These are phyloP conservation scores for Alectoris magna DNA, from an alignment of 2,797 vertebrate genomes.

Conservation along the genomic window DNA sequence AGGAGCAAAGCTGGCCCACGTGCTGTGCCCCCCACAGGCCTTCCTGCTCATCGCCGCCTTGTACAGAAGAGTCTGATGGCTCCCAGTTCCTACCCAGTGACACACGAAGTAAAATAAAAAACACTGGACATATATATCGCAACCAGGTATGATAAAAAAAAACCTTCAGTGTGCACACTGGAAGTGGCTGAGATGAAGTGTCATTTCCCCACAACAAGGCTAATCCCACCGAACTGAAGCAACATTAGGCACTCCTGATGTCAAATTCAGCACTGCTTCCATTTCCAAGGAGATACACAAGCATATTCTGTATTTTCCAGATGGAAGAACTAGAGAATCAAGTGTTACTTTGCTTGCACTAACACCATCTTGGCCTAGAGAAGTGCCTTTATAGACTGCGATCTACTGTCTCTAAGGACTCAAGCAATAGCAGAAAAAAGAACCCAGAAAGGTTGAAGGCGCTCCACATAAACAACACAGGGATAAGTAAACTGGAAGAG, in stretches of 20 bases:
- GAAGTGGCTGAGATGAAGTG: neutral
- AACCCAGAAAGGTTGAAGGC: neutral
- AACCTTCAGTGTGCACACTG: neutral
- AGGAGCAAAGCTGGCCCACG: neutral
- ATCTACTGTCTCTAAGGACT: neutral
- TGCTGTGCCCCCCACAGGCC: neutral
- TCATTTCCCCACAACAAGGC: neutral
- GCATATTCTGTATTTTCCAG: neutral
- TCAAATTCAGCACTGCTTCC: fast-evolving
- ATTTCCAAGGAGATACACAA: neutral
- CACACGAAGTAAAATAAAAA: neutral
- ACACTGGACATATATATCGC: neutral
- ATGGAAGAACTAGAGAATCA: neutral
- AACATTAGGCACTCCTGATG: fast-evolving
- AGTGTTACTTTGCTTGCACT: neutral
- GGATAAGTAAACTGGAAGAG: neutral
- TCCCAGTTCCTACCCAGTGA: neutral
- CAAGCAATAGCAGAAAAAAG: neutral
- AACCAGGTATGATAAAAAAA: neutral
- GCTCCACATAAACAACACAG: neutral
- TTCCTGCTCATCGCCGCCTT: neutral
- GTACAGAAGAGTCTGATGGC: neutral
- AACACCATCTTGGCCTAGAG: neutral
- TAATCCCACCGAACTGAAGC: neutral
- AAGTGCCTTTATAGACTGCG: neutral